Evolutionary conservation across 2,113 vertebrate species (phyloP).

Genomic region (Hypocryptadius cinnamomeus): DNA sequence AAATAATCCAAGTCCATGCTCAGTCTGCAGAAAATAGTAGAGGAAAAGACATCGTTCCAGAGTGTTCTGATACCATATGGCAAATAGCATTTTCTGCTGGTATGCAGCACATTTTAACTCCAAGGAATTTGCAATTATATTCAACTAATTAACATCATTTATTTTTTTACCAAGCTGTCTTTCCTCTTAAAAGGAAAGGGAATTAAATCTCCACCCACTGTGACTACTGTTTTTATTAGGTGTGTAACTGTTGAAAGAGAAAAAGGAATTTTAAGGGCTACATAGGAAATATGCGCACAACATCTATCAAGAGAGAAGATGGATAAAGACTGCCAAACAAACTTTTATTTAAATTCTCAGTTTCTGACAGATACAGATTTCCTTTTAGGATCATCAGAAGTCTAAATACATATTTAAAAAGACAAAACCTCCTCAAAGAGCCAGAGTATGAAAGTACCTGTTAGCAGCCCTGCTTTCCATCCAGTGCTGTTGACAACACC

Average conservation of each 20-base stretch:
- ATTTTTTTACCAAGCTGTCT: background rate
- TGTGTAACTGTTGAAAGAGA: background rate
- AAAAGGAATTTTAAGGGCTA: background rate
- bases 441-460: background rate
- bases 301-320: background rate
- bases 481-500: background rate
- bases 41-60: background rate
- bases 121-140: slow-evolving; percentile 46
- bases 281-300: background rate
- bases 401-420: slow-evolving; percentile 12
- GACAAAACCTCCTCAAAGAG: background rate
- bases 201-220: background rate
- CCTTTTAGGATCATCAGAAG: background rate
- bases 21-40: slow-evolving; percentile 41
- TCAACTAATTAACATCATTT: slow-evolving; percentile 43
- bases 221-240: slow-evolving; percentile 18
- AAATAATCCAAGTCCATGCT: slow-evolving; percentile 20
- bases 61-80: slow-evolving; percentile 46
- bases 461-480: background rate
- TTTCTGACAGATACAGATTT: background rate
- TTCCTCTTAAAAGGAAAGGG: slow-evolving; percentile 33
- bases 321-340: background rate
- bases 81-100: slow-evolving; percentile 34
- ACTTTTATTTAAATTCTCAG: background rate
- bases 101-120: slow-evolving; percentile 35